Percentiles rank a stretch among this genome's conserved stretches.
phyloP scores from a whole-genome alignment of 1,140 invertebrate genomes.

The Drosophila persimilis region DNA sequence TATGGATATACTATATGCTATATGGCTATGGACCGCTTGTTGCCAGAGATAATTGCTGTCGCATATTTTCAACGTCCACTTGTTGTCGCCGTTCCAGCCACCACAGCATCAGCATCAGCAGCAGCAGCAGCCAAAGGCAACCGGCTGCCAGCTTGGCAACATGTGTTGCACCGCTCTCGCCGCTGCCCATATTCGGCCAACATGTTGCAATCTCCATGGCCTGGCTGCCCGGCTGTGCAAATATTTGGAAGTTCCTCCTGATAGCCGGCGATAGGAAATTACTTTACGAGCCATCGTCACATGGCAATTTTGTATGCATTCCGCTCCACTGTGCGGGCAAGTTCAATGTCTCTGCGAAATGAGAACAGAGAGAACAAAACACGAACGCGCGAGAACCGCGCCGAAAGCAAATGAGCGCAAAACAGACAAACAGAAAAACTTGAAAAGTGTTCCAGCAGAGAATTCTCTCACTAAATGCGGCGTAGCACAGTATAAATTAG shows the following conservation, averaged over 20 bases:
- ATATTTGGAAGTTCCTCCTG: slow-evolving; percentile 54
- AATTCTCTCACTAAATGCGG: neutral
- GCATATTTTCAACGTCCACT: slow-evolving; percentile 75
- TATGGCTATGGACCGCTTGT: slow-evolving; percentile 34
- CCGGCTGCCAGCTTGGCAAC: slow-evolving; percentile 51
- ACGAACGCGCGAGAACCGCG: slow-evolving; percentile 12
- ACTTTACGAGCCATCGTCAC: slow-evolving; percentile 16
- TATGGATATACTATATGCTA: slow-evolving; percentile 50
- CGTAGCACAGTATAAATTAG: neutral
- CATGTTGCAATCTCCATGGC: slow-evolving; percentile 61
- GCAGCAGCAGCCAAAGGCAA: slow-evolving; percentile 14
- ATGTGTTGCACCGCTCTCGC: slow-evolving; percentile 54
- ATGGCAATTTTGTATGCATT: slow-evolving; percentile 25
- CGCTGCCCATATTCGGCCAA: slow-evolving; percentile 52
- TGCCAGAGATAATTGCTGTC: slow-evolving; percentile 74
- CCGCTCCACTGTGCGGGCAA: slow-evolving; percentile 67
- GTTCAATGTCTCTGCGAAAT: slow-evolving; percentile 73
- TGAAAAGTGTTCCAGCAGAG: slow-evolving; percentile 29
- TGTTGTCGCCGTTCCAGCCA: slow-evolving; percentile 53
- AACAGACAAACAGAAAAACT: neutral
- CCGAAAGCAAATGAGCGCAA: slow-evolving; percentile 7
- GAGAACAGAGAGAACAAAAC: slow-evolving; percentile 24
- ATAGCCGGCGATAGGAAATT: slow-evolving; percentile 33
- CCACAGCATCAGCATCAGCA: slow-evolving; percentile 28
- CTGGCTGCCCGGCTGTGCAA: slow-evolving; percentile 36